Conservation (phyloP, 2,113 vertebrate genomes). For the Alosa alosa region DNA sequence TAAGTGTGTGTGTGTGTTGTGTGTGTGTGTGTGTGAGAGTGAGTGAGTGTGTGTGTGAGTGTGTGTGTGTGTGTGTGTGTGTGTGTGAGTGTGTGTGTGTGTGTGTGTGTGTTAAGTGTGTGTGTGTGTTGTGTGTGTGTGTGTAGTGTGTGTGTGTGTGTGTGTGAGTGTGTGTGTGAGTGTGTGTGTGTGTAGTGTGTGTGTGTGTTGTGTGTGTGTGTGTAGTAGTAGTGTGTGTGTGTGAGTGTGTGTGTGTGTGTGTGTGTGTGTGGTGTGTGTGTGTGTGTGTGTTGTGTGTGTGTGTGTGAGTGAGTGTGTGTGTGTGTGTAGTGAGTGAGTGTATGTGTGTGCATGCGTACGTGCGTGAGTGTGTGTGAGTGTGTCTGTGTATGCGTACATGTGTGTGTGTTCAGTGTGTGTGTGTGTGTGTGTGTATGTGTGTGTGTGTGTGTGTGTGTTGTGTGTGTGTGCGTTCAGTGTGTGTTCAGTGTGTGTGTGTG, state of each 20-base stretch:
- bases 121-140: too few species aligned
- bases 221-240: too few species aligned
- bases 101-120: too few species aligned
- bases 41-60: not conserved
- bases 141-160: constrained; percentile 8
- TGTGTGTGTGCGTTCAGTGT: too few species aligned
- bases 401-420: not conserved
- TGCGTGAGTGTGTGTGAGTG: not conserved
- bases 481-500: not conserved
- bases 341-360: not conserved
- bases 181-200: not conserved
- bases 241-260: not conserved
- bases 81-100: too few species aligned
- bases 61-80: not conserved
- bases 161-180: not conserved
- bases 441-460: too few species aligned
- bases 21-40: not conserved
- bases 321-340: not conserved
- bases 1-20: not conserved
- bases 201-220: constrained; percentile 3
- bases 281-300: not conserved
- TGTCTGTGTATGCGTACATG: not conserved
- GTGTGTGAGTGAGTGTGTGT: not conserved
- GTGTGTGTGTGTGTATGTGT: not conserved
- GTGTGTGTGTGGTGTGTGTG: not conserved